Conservation (phyloP, 2,113 vertebrate genomes). For the Buteo buteo region DNA sequence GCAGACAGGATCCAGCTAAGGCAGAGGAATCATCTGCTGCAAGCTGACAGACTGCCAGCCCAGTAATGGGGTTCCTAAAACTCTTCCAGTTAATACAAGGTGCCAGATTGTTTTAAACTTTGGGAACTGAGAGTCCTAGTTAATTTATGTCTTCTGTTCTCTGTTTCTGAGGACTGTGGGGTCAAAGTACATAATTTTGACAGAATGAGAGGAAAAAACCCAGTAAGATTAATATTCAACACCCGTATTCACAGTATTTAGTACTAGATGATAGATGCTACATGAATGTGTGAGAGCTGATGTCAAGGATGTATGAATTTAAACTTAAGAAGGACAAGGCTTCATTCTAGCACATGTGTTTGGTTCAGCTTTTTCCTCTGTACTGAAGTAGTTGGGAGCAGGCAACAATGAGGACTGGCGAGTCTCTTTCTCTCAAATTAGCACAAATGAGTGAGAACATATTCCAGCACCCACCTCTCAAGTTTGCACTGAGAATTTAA, state of each 20-base stretch:
- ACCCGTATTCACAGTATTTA: not conserved
- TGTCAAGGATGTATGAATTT: slow-evolving; percentile 38
- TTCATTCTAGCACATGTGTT: not conserved
- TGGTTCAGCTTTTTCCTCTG: not conserved
- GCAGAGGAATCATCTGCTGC: not conserved
- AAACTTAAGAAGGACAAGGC: not conserved
- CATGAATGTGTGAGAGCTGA: not conserved
- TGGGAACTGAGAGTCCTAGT: not conserved
- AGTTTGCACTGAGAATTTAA: not conserved
- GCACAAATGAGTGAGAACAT: not conserved
- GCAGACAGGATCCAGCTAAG: not conserved
- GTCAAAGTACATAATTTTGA: not conserved
- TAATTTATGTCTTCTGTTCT: not conserved
- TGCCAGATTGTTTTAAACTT: not conserved
- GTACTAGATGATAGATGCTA: not conserved
- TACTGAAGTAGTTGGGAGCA: not conserved
- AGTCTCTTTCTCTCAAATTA: not conserved
- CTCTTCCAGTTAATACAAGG: not conserved
- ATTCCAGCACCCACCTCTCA: not conserved
- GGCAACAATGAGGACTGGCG: not conserved
- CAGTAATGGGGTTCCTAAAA: not conserved
- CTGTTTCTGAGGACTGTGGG: not conserved
- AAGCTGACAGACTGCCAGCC: not conserved
- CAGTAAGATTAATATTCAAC: not conserved
- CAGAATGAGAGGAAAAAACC: not conserved